Base-by-base conservation (phyloP, 2,113 vertebrate species). In the Neodon shergylaensis region DNA sequence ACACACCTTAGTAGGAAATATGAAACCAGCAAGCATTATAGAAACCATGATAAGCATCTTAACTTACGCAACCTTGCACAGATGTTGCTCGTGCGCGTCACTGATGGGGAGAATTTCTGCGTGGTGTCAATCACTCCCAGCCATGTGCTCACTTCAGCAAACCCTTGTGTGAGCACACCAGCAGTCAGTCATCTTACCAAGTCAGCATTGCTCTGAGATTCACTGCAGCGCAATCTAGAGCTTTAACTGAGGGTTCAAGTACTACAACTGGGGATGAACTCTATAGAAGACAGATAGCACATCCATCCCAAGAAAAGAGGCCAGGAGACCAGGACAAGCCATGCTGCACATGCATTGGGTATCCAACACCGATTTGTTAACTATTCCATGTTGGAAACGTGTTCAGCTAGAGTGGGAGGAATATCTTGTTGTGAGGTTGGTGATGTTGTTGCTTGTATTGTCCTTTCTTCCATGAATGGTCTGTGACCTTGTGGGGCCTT, bases 321-420 rank as follows among this genome's bases (percentile, higher is more conserved):
- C 89, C 63, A 42, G 21, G 39, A 65, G 49, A 11, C 36, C 47
- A 86, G 73, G 52, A 33, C 11, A 17, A 63, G 39, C 28, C 68
- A 77, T 6, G 0, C 91, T 85, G 82, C 86, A 92, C 92, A 92
- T 94, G 94, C 86, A 92, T 5, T 73, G 73, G 88, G 88, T 96
- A 95, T 95, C 94, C 82, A 92, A 72, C 97, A 94, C 92, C 92
- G 74, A 79, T 79, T 83, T 95, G 84, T 95, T 78, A 91, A 92
- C 47, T 49, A n/a, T 42, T 82, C 72, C 14, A 7, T 61, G 76
- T 52, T 47, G 42, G 42, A 88, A 93, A 58, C 33, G 9, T 76
- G 28, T 86, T 58, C 65, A 58, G 1, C 72, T 54, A 0, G 31
- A 14, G 42, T 3, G 33, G 89, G 93, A 52, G 79, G 5, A 44